Conservation (phyloP, 1,140 invertebrate species). For the Eriosoma lanigerum region DNA sequence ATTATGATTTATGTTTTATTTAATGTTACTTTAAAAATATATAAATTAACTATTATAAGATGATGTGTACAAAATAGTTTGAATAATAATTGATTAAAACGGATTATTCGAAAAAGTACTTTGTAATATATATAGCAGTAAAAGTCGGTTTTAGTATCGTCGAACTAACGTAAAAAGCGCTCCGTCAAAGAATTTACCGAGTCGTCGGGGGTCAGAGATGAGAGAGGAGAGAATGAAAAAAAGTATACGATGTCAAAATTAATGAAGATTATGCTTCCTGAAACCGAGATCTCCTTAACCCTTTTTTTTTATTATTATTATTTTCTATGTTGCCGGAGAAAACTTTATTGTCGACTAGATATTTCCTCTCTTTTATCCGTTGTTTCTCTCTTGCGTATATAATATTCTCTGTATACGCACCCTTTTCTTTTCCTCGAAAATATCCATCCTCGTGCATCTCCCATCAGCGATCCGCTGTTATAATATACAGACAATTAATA, state of each 20-base stretch:
- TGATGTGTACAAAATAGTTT: background rate
- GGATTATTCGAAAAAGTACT: background rate
- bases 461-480: background rate
- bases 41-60: no score
- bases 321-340: background rate
- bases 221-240: background rate
- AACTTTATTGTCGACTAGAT: constrained; percentile 37
- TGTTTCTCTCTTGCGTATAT: background rate
- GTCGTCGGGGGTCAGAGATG: constrained; percentile 15
- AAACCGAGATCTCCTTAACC: constrained; percentile 48
- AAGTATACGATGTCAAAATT: constrained; percentile 35
- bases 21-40: no score
- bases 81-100: background rate
- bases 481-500: constrained; percentile 50
- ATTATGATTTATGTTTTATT: no score
- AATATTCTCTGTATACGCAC: background rate
- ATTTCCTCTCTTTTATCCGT: background rate
- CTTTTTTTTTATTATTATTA: constrained; percentile 29
- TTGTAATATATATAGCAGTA: background rate
- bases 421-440: constrained; percentile 5
- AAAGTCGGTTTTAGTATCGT: background rate
- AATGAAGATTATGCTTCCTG: constrained; percentile 49
- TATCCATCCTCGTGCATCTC: constrained; percentile 23
- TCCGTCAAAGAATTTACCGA: background rate
- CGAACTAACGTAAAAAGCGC: background rate